phyloP scores from a whole-genome alignment of 2,113 vertebrate species.

The Desmodus rotundus region DNA sequence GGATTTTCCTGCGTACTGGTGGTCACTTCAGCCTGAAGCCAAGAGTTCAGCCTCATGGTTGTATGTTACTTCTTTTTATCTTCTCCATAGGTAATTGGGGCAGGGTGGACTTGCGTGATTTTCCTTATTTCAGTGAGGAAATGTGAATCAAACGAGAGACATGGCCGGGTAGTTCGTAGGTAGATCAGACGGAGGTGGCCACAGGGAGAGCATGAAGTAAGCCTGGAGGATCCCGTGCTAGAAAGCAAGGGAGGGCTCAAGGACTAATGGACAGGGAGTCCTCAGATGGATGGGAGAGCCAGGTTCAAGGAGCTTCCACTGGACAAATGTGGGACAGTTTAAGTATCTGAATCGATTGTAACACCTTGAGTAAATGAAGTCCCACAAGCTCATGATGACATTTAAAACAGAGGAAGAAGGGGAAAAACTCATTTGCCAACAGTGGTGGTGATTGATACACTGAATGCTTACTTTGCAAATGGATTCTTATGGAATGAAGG shows the following conservation, averaged over 20 bases:
- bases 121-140: neutral
- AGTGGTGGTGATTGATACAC: neutral
- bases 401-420: neutral
- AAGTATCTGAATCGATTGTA: neutral
- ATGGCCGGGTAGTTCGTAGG: neutral
- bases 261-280: neutral
- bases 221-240: neutral
- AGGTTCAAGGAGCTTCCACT: neutral
- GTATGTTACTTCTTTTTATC: neutral
- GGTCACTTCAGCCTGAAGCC: neutral
- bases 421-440: neutral
- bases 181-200: neutral
- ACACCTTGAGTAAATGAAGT: conserved; percentile 7
- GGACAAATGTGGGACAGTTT: neutral
- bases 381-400: neutral
- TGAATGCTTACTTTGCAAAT: neutral
- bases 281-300: neutral
- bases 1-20: neutral
- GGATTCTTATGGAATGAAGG: neutral
- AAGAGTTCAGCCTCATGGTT: neutral
- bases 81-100: neutral
- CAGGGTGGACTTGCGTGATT: neutral
- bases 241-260: neutral
- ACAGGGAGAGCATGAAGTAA: neutral
- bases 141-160: neutral